Evolutionary conservation across 1,140 invertebrate genomes (phyloP).

Genomic region (Zelostemma sp.): DNA sequence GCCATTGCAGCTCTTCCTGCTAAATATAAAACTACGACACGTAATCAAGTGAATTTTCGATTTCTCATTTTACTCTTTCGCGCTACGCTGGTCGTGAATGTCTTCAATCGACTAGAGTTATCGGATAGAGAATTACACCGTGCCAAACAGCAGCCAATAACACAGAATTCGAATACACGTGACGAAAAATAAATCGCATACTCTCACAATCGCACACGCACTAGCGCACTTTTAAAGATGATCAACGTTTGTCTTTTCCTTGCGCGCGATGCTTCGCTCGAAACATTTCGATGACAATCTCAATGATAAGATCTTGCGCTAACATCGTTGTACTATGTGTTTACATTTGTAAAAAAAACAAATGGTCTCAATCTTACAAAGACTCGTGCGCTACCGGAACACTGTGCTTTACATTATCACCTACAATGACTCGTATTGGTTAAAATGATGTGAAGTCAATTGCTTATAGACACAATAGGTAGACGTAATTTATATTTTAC

Average conservation of each 20-base stretch:
- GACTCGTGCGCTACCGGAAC: conserved; percentile 10
- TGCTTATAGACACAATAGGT: conserved; percentile 39
- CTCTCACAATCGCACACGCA: too few species aligned
- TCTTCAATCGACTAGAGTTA: conserved; percentile 21
- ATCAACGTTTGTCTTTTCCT: too few species aligned
- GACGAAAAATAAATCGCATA: conserved; percentile 33
- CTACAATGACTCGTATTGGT: conserved; percentile 30
- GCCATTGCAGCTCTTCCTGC: conserved; percentile 33
- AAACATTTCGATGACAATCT: too few species aligned
- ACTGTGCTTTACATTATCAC: conserved; percentile 27
- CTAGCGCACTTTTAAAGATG: too few species aligned
- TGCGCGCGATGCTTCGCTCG: too few species aligned
- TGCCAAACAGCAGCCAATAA: conserved; percentile 17
- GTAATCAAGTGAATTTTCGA: conserved; percentile 33
- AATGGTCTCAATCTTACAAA: background rate
- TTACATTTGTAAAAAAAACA: too few species aligned
- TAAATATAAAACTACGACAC: conserved; percentile 47
- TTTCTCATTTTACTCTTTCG: conserved; percentile 29
- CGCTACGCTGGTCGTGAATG: conserved; percentile 20
- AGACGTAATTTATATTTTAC: conserved; percentile 35
- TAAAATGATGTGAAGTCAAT: conserved; percentile 27
- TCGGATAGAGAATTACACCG: conserved; percentile 35
- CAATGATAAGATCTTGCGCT: too few species aligned
- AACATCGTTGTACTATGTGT: conserved; percentile 31
- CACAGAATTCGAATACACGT: conserved; percentile 20